Evolutionary conservation across 2,113 vertebrate genomes (phyloP).

Genomic region (Condylura cristata): DNA sequence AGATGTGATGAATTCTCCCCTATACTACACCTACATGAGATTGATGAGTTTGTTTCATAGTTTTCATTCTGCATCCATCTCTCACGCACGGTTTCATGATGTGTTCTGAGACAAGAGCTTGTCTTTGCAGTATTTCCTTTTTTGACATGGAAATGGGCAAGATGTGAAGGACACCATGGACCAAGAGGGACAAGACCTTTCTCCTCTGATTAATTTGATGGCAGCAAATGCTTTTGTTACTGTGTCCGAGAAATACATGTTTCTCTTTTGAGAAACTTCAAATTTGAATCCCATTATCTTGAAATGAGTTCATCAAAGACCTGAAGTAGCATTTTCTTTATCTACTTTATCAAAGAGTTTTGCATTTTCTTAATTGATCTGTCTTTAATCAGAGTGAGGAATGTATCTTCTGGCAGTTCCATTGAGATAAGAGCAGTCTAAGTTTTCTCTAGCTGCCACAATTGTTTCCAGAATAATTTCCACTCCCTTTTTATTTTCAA

Average conservation of each 20-base stretch:
- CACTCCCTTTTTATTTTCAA: not conserved
- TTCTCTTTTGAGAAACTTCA: not conserved
- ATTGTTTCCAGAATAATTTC: not conserved
- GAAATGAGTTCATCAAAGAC: conserved; percentile 8
- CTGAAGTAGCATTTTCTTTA: conserved; percentile 25
- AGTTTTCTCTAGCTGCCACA: not conserved
- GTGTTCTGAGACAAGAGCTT: not conserved
- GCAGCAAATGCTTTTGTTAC: not conserved
- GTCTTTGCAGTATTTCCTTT: not conserved
- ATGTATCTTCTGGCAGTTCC: not conserved
- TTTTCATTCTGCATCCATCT: conserved; percentile 17
- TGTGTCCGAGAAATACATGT: not conserved
- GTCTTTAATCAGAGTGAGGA: not conserved
- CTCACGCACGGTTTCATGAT: not conserved
- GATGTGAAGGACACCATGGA: not conserved
- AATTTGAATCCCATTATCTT: not conserved
- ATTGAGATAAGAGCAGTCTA: not conserved
- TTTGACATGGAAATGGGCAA: not conserved
- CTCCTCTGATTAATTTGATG: not conserved
- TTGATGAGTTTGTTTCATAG: fast-evolving
- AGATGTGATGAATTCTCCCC: not conserved
- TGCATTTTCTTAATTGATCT: conserved; percentile 60
- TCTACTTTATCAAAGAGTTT: conserved; percentile 36
- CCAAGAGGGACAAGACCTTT: not conserved
- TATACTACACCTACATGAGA: not conserved